A percentile compares a stretch with the other conserved stretches of the same genome.
These are phyloP conservation scores for Squalus acanthias DNA, from an alignment of 2,797 vertebrate genomes.

Conservation along the genomic window DNA sequence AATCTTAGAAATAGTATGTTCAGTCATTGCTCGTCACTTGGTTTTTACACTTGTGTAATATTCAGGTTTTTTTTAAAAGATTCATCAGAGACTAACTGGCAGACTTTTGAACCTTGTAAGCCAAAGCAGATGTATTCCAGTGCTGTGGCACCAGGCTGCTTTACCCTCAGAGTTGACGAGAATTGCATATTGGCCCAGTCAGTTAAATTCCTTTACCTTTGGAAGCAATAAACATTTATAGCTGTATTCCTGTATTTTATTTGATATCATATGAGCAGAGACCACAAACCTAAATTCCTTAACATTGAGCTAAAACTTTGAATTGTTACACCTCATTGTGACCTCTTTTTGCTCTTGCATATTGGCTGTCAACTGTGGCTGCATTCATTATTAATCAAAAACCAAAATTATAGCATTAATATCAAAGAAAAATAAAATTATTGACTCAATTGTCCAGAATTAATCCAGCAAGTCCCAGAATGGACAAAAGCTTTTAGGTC, in stretches of 20 bases:
- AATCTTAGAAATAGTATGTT: not conserved
- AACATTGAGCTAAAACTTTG: not conserved
- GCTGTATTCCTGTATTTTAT: conserved; percentile 39
- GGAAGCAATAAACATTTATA: conserved; percentile 47
- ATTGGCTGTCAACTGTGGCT: not conserved
- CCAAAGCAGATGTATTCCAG: not conserved
- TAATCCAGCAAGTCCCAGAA: not conserved
- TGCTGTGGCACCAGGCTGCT: not conserved
- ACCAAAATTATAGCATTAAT: not conserved
- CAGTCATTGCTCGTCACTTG: not conserved
- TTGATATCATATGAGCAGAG: not conserved
- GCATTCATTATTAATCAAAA: not conserved
- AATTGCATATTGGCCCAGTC: not conserved
- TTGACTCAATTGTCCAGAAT: not conserved
- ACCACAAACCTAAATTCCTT: not conserved
- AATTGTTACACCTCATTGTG: not conserved
- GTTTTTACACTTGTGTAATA: not conserved
- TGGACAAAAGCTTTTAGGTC: not conserved
- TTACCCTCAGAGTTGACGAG: not conserved
- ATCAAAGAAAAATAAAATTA: not conserved
- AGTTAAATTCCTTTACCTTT: conserved; percentile 39
- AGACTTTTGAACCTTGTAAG: not conserved
- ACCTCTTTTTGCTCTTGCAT: not conserved
- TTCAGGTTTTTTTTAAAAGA: not conserved
- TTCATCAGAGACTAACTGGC: not conserved